A percentile compares a stretch with the other conserved stretches of the same genome.
These are phyloP conservation scores for Tenebrio molitor DNA, from an alignment of 1,140 invertebrate species.

Conservation along the genomic window DNA sequence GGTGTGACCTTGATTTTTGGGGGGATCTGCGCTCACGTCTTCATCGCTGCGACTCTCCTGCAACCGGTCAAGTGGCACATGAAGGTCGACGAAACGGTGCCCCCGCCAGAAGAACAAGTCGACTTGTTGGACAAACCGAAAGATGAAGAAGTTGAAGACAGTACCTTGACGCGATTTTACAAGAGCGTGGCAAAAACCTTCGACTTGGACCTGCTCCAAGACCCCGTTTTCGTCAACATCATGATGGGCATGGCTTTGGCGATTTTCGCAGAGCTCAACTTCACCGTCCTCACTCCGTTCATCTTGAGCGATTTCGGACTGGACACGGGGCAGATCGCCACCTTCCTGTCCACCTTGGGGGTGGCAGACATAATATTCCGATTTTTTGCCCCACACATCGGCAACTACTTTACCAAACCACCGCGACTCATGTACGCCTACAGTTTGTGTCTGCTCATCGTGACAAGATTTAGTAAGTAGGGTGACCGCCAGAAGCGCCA, in stretches of 20 bases:
- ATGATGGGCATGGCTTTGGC: slow-evolving; percentile 78
- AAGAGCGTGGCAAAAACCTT: slow-evolving; percentile 73
- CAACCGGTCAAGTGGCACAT: slow-evolving; percentile 72
- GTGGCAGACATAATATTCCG: slow-evolving; percentile 72
- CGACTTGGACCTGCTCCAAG: slow-evolving; percentile 76
- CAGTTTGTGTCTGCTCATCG: slow-evolving; percentile 62
- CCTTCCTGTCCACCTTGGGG: slow-evolving; percentile 74
- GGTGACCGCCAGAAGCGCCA: not conserved
- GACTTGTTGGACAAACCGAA: no score
- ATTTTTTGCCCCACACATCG: slow-evolving; percentile 75
- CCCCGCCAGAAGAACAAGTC: no score
- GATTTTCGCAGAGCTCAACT: slow-evolving; percentile 78
- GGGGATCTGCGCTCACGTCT: slow-evolving; percentile 64
- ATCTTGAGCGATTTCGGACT: slow-evolving; percentile 75
- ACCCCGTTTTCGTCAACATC: slow-evolving; percentile 76
- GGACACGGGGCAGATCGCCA: slow-evolving; percentile 71
- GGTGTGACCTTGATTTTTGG: slow-evolving; percentile 67
- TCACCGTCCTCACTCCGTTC: slow-evolving; percentile 78
- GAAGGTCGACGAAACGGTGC: no score
- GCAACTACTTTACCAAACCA: slow-evolving; percentile 64
- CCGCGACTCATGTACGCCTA: slow-evolving; percentile 64
- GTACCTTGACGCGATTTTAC: slow-evolving; percentile 65
- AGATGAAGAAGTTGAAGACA: slow-evolving; percentile 23
- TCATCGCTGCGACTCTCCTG: slow-evolving; percentile 66
- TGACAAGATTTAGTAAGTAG: slow-evolving; percentile 63